Evolutionary conservation across 2,113 vertebrate genomes (phyloP).

Genomic region (Marmota monax): DNA sequence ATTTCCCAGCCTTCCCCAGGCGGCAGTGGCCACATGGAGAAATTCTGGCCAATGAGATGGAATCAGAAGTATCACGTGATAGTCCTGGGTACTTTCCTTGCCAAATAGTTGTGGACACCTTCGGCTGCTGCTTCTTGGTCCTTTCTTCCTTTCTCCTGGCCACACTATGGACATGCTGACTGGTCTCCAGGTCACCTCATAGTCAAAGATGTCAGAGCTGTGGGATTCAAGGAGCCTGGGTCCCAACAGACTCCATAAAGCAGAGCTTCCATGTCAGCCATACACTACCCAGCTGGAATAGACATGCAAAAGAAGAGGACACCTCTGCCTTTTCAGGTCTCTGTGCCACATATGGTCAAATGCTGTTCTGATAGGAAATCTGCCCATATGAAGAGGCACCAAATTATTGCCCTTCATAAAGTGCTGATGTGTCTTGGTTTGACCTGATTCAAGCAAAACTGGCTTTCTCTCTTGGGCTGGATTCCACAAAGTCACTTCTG

Average conservation of each 20-base stretch:
- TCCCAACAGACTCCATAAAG: not conserved
- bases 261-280: not conserved
- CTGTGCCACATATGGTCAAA: not conserved
- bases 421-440: not conserved
- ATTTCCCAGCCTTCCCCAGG: not conserved
- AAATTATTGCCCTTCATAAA: not conserved
- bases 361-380: not conserved
- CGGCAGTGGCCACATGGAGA: not conserved
- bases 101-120: not conserved
- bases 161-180: not conserved
- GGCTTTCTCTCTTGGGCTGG: not conserved
- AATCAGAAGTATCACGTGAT: not conserved
- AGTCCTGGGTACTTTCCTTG: not conserved
- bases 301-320: not conserved
- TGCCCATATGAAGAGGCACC: not conserved
- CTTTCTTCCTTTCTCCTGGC: not conserved
- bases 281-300: not conserved
- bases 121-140: not conserved
- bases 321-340: not conserved
- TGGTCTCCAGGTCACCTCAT: not conserved
- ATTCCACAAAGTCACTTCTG: not conserved
- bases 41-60: slow-evolving; percentile 20
- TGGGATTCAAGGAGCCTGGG: not conserved
- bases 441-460: not conserved
- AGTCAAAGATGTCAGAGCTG: not conserved